Evolutionary conservation across 1,140 invertebrate genomes (phyloP).

Genomic region (Rhagoletis pomonella): DNA sequence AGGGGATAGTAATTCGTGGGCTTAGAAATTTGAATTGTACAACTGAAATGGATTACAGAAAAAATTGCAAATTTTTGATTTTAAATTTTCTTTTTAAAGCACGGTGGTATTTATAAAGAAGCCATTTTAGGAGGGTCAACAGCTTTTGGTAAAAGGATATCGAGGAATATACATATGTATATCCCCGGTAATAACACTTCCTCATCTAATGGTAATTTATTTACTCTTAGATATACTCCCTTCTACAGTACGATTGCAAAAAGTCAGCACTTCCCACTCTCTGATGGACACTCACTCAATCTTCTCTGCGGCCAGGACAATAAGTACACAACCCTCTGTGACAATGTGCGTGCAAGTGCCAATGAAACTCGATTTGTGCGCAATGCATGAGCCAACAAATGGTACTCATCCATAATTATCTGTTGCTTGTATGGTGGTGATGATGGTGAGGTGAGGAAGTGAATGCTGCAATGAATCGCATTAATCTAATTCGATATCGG

Average conservation of each 20-base stretch:
- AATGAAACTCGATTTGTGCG: constrained; percentile 34
- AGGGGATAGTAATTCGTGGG: too few relatives aligned
- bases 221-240: not conserved
- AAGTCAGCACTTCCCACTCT: not conserved
- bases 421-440: constrained; percentile 55
- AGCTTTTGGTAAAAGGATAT: too few relatives aligned
- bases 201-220: too few relatives aligned
- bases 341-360: not conserved
- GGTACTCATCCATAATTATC: constrained; percentile 73
- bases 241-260: not conserved
- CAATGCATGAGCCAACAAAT: constrained; percentile 64
- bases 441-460: constrained; percentile 63
- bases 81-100: too few relatives aligned
- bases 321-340: not conserved
- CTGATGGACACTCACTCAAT: constrained; percentile 31
- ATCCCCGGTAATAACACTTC: too few relatives aligned
- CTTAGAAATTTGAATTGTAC: too few relatives aligned
- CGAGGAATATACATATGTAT: too few relatives aligned
- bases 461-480: constrained; percentile 68
- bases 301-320: not conserved
- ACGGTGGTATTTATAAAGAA: too few relatives aligned
- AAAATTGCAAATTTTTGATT: too few relatives aligned
- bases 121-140: too few relatives aligned
- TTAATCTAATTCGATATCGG: constrained; percentile 58
- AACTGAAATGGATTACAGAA: too few relatives aligned